These are phyloP conservation scores for Griposia aprilina DNA, from an alignment of 2,888 invertebrate genomes.

Conservation along the genomic window DNA sequence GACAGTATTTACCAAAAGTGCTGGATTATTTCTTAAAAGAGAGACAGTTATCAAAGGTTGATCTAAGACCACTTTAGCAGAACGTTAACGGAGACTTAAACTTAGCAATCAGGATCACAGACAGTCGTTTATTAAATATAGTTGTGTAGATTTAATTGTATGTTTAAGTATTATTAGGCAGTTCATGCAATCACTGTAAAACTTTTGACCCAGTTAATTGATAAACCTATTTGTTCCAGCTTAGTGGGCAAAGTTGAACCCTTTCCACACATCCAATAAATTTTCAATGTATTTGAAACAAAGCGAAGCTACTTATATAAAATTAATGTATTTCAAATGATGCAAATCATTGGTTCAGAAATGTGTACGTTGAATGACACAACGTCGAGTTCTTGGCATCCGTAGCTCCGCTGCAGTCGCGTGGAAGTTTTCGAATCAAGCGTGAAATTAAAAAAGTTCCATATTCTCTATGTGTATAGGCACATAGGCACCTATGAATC, in stretches of 20 bases:
- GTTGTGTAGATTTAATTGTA: slow-evolving; percentile 19
- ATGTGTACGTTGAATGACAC: slow-evolving; percentile 67
- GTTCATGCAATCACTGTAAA: slow-evolving; percentile 25
- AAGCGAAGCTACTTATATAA: slow-evolving; percentile 54
- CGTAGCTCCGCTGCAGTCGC: slow-evolving; percentile 68
- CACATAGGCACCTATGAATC: slow-evolving; percentile 70
- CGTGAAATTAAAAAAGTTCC: slow-evolving; percentile 89
- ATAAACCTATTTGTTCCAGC: slow-evolving; percentile 44
- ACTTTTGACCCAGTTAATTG: slow-evolving; percentile 41
- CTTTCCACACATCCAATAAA: slow-evolving; percentile 19
- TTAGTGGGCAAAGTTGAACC: slow-evolving; percentile 29
- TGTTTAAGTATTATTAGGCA: slow-evolving; percentile 12
- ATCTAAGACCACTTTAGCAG: slow-evolving; percentile 17
- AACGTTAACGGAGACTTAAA: slow-evolving; percentile 27
- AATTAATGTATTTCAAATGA: slow-evolving; percentile 70
- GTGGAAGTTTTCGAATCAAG: slow-evolving; percentile 83
- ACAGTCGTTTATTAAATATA: slow-evolving; percentile 24
- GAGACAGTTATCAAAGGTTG: slow-evolving; percentile 11
- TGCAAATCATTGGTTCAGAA: slow-evolving; percentile 59
- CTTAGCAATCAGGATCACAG: slow-evolving; percentile 20
- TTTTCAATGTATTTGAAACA: slow-evolving; percentile 50
- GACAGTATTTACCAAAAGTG: neutral
- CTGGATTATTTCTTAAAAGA: slow-evolving; percentile 14
- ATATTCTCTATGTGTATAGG: slow-evolving; percentile 74
- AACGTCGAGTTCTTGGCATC: slow-evolving; percentile 76